Conservation (phyloP, 2,113 vertebrate genomes). For the Falcunculus frontatus region DNA sequence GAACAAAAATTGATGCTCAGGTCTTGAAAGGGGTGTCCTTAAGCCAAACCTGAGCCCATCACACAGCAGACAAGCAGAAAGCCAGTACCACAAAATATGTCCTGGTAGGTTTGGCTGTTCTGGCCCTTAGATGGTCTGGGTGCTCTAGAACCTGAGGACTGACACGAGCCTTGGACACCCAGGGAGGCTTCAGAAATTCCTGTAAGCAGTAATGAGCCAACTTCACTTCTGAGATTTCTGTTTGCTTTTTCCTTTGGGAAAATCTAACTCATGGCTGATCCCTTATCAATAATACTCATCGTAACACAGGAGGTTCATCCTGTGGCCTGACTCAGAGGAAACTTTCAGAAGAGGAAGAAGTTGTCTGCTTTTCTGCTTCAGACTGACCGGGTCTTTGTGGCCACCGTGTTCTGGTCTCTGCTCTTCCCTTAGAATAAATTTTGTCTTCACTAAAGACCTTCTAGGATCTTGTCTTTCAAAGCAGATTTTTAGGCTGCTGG, state of each 20-base stretch:
- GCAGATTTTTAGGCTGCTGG: neutral
- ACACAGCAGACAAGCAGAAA: neutral
- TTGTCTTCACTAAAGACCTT: neutral
- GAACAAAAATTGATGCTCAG: neutral
- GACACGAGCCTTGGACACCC: neutral
- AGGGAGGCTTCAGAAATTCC: neutral
- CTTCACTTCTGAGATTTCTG: neutral
- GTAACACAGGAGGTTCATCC: neutral
- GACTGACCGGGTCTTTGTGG: neutral
- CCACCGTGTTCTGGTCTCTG: neutral
- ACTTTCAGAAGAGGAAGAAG: neutral
- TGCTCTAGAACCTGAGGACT: neutral
- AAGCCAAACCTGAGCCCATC: neutral
- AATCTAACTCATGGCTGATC: neutral
- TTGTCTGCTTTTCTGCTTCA: neutral
- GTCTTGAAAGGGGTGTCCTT: neutral
- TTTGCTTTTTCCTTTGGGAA: neutral
- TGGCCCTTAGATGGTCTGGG: neutral
- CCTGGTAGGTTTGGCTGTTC: neutral
- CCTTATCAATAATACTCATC: neutral
- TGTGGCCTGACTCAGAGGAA: neutral
- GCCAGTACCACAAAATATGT: too few species aligned
- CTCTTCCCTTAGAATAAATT: neutral
- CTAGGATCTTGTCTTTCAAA: neutral
- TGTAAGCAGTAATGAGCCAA: neutral